Evolutionary conservation across 2,113 vertebrate genomes (phyloP).

Genomic region (Bagarius yarrelli): DNA sequence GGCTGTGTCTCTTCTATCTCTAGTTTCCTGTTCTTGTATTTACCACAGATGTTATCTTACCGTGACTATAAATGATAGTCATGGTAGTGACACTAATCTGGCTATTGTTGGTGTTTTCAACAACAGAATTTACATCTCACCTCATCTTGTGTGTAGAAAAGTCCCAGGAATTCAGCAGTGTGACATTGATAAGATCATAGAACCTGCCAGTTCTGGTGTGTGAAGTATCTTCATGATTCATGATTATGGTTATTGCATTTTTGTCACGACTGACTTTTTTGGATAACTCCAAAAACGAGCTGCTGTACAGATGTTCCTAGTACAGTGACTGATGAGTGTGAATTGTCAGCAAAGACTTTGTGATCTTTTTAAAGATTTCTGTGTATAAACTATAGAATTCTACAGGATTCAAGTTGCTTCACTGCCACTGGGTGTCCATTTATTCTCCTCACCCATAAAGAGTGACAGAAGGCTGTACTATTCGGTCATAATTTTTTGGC

Average conservation of each 20-base stretch:
- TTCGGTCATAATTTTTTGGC: conserved; percentile 18
- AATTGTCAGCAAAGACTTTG: neutral
- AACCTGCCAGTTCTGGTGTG: neutral
- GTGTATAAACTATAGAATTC: neutral
- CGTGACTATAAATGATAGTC: no score
- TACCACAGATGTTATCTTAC: no score
- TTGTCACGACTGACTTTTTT: neutral
- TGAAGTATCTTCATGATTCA: neutral
- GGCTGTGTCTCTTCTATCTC: neutral
- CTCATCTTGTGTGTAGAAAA: neutral
- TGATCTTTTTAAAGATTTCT: neutral
- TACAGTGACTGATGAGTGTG: neutral
- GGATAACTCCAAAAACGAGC: neutral
- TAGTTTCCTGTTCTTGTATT: neutral
- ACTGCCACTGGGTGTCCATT: neutral
- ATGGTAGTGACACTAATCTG: neutral
- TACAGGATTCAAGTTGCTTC: neutral
- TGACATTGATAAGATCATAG: neutral
- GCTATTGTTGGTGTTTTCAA: neutral
- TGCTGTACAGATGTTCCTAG: neutral
- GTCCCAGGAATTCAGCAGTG: neutral
- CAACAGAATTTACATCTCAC: neutral
- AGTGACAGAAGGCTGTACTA: conserved; percentile 2
- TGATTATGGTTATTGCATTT: neutral
- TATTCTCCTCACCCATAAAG: neutral